Base-by-base conservation (phyloP, 2,113 vertebrate species). In the Gymnogyps californianus region DNA sequence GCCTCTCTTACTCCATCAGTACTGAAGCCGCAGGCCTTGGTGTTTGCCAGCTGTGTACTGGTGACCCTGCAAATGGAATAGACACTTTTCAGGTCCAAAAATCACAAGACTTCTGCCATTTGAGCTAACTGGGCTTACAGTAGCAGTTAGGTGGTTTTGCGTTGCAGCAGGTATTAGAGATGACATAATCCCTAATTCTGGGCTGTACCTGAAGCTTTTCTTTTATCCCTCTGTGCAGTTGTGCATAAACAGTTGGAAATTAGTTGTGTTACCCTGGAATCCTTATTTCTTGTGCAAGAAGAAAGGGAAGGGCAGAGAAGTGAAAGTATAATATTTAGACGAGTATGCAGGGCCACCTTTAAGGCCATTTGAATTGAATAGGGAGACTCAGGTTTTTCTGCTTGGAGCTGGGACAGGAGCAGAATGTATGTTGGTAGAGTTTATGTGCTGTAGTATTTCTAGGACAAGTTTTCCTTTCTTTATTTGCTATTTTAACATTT, bases 401-500 rank as follows among this genome's bases (percentile, higher is more conserved):
- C 18, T 47, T 86, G 47, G 52, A 90, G 13, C 46, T 87, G 49
- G 15, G 34, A 71, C 38, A 42, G 52, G n/a, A 90, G 16, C 13
- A 87, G 52, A 82, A 65, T 31, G 24, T 52, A 28, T 51, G 28
- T 28, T 71, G 57, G 44, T 94, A 61, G 72, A 84, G 28, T 79
- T 84, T 75, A 42, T 86, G 17, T 76, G 47, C 57, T 81, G 16
- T 66, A 51, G 40, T 75, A 89, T 86, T 92, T 83, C 76, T 85
- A 89, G 40, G 49, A 58, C 74, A 91, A 89, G 42, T 89, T 94
- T 82, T 93, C 29, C n/a, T 82, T 90, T 90, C 72, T 96, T 85
- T 94, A 77, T 96, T 97, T 96, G 90, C 66, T 91, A 16, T 97
- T 96, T 85, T 96, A 96, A 62, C 71, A 62, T 97, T 91, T 95